These are phyloP conservation scores for Anniella stebbinsi DNA, from an alignment of 2,797 vertebrate genomes.

Conservation along the genomic window DNA sequence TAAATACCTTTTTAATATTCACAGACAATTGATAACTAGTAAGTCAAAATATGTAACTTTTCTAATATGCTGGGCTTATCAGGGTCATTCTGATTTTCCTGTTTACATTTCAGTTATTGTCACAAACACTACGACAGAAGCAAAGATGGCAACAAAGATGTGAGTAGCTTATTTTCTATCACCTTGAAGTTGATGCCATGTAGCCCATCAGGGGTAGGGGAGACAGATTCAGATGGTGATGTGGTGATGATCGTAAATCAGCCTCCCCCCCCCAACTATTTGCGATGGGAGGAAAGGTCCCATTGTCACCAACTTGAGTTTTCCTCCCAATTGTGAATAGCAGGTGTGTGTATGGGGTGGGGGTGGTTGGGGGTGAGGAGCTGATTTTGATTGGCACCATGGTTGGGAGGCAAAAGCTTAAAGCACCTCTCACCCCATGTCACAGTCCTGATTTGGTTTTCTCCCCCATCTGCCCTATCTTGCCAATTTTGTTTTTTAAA, in stretches of 20 bases:
- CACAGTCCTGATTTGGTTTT: not conserved
- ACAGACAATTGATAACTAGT: not conserved
- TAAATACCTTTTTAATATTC: not conserved
- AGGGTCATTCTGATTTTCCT: slow-evolving; percentile 35
- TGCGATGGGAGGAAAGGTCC: not conserved
- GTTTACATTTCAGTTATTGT: slow-evolving; percentile 87
- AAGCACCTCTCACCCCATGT: too few species aligned
- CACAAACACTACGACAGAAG: slow-evolving; percentile 90
- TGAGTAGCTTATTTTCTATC: slow-evolving; percentile 78
- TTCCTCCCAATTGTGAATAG: not conserved
- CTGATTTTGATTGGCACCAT: not conserved
- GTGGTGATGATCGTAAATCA: too few species aligned
- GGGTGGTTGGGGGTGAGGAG: not conserved
- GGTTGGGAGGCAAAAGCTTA: not conserved
- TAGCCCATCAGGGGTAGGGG: not conserved
- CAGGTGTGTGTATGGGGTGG: not conserved
- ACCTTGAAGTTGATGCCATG: slow-evolving; percentile 12
- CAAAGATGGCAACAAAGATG: slow-evolving; percentile 93
- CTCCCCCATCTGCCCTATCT: too few species aligned
- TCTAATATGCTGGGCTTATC: not conserved
- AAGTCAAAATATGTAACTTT: slow-evolving; percentile 26
- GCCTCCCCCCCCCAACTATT: not conserved
- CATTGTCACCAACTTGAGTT: not conserved
- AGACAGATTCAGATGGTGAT: not conserved
- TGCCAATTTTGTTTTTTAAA: not conserved